phyloP scores from a whole-genome alignment of 2,888 invertebrate genomes.

The Cryptocephalus moraei region DNA sequence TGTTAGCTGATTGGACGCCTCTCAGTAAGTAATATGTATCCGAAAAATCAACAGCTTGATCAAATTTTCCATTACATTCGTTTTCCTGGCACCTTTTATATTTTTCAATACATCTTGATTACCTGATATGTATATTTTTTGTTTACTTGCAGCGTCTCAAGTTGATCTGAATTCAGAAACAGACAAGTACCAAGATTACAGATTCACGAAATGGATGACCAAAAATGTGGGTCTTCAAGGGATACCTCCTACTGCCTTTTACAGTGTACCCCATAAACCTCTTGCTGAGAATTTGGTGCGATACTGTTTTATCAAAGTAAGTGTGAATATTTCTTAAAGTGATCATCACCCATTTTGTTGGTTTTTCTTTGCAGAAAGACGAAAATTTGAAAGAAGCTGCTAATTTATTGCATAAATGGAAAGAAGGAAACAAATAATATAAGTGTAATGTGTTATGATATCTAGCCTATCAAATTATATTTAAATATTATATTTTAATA shows the following conservation, averaged over 20 bases:
- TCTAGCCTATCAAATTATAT: not conserved
- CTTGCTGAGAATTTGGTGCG: slow-evolving; percentile 79
- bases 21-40: slow-evolving; percentile 46
- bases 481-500: too few species aligned
- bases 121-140: too few species aligned
- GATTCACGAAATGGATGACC: slow-evolving; percentile 92
- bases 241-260: slow-evolving; percentile 93
- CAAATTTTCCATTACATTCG: not conserved
- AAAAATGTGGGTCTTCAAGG: slow-evolving; percentile 85
- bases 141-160: slow-evolving; percentile 44
- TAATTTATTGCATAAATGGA: slow-evolving; percentile 54
- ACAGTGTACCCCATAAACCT: slow-evolving; percentile 65
- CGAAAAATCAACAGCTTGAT: too few species aligned
- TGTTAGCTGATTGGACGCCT: slow-evolving; percentile 85
- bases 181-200: slow-evolving; percentile 74
- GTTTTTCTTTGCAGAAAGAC: slow-evolving; percentile 53
- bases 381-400: slow-evolving; percentile 58
- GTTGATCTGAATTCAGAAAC: slow-evolving; percentile 58
- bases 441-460: not conserved
- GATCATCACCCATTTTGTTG: not conserved
- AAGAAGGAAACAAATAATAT: slow-evolving; percentile 14
- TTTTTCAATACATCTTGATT: too few species aligned
- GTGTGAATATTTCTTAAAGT: not conserved
- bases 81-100: too few species aligned
- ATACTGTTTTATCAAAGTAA: slow-evolving; percentile 90